Percentiles rank a stretch among this genome's conserved stretches.
phyloP scores from a whole-genome alignment of 2,113 vertebrate genomes.

The Scomber japonicus region DNA sequence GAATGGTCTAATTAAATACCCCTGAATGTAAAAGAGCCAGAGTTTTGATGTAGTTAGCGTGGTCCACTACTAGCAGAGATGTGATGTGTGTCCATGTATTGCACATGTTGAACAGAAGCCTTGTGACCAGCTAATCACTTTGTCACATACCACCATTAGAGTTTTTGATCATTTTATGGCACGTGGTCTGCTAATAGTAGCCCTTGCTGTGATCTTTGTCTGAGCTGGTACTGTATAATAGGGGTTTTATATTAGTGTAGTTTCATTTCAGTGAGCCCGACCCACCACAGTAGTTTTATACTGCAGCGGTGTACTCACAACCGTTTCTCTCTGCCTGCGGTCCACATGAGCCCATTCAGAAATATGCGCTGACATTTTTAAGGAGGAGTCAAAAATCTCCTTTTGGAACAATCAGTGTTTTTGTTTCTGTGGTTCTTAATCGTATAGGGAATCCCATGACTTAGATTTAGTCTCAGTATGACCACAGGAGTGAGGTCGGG shows the following conservation, averaged over 20 bases:
- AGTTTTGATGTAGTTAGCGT: neutral
- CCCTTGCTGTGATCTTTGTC: neutral
- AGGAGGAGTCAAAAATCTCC: slow-evolving; percentile 17
- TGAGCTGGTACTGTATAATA: neutral
- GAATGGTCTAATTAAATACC: neutral
- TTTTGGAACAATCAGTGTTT: slow-evolving; percentile 74
- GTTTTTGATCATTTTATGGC: neutral
- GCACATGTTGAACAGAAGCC: slow-evolving; percentile 5
- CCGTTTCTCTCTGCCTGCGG: slow-evolving; percentile 20
- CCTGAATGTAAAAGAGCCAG: neutral
- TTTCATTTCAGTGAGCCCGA: neutral
- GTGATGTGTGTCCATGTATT: neutral
- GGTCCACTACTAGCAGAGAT: neutral
- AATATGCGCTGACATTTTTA: slow-evolving; percentile 53
- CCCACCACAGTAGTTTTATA: neutral
- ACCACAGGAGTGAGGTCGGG: slow-evolving; percentile 48
- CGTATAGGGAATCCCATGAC: slow-evolving; percentile 82
- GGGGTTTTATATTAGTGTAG: neutral
- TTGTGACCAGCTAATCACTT: slow-evolving; percentile 38
- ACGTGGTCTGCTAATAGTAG: neutral
- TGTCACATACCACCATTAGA: neutral
- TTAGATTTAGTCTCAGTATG: slow-evolving; percentile 76
- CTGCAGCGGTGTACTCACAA: neutral
- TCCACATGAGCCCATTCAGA: slow-evolving; percentile 25
- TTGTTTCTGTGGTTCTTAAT: slow-evolving; percentile 76